These are phyloP conservation scores for Pseudeuparius sepicola DNA, from an alignment of 2,888 invertebrate species.

Conservation along the genomic window DNA sequence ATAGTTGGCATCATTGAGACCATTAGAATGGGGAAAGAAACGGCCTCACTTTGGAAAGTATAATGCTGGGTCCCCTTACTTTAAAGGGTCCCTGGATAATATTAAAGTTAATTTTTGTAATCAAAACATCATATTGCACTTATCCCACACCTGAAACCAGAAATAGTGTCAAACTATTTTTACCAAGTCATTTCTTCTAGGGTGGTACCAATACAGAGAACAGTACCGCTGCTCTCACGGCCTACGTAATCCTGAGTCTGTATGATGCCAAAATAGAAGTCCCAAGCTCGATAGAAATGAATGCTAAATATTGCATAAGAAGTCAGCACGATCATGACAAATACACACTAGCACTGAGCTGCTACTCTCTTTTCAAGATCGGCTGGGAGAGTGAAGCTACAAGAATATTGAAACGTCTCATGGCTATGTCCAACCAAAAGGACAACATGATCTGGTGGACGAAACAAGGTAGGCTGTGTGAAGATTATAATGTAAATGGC, in stretches of 20 bases:
- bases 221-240: constrained; percentile 53
- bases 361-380: constrained; percentile 44
- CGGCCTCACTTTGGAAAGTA: no score
- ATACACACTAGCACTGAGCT: constrained; percentile 44
- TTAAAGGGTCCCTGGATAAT: no score
- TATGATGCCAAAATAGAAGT: constrained; percentile 47
- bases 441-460: constrained; percentile 46
- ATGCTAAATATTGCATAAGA: constrained; percentile 50
- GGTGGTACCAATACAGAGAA: constrained; percentile 46
- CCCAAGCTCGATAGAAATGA: constrained; percentile 42
- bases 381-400: constrained; percentile 39
- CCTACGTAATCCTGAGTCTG: constrained; percentile 58
- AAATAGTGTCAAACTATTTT: no score
- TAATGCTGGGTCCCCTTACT: no score
- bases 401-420: constrained; percentile 36
- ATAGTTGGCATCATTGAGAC: no score
- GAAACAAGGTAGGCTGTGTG: constrained; percentile 34
- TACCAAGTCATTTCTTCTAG: constrained; percentile 36
- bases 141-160: no score
- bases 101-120: no score
- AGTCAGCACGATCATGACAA: constrained; percentile 38
- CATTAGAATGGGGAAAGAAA: no score
- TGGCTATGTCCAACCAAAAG: constrained; percentile 38
- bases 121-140: no score
- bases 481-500: neutral